Evolutionary conservation across 2,888 invertebrate genomes (phyloP), one percentile per base, ranked within the genome.

Genomic region (Nowickia ferox): DNA sequence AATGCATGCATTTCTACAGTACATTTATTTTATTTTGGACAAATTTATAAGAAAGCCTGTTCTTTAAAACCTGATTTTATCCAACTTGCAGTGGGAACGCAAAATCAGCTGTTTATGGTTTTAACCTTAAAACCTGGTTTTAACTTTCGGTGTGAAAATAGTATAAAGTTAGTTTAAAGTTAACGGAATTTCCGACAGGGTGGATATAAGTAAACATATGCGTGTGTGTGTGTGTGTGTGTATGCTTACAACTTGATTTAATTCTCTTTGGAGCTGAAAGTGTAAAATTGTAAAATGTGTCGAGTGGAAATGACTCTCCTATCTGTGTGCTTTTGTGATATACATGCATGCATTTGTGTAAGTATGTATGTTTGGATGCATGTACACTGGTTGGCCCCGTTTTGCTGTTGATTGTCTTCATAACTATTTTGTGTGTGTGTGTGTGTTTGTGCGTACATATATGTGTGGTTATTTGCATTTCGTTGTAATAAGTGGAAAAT

Each of bases 221-320:
- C 11, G 30, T 40, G 30, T 59, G 42, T 48, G 71, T 46, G 57
- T 59, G 69, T 69, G 65, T 65, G 71, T 79, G 2, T 19, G n/a
- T 30, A 6, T 76, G 84, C 63, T 69, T 75, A 74, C 69, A 71
- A 84, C 53, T 72, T 84, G 77, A 84, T 72, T 76, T 76, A 76
- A 83, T 71, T 86, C 86, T 79, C 86, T 76, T 79, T 72, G 59
- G 82, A 82, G 82, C 74, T 78, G 59, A 78, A 85, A 85, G 77
- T 85, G 84, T 85, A 85, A 85, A 78, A 78, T 85, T 85, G 85
- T 85, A 78, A 82, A 85, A 78, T 85, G 69, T 75, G 69, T 79
- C 17, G 72, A 71, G 19, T 71, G 46, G 55, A 79, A 79, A 79
- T 72, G 40, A 22, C 77, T 72, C 57, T 66, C 72, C 57, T 48